A percentile compares a stretch with the other conserved stretches of the same genome.
Evolutionary conservation across 2,888 invertebrate genomes (phyloP).

Genomic region (Ennomos erosarius): DNA sequence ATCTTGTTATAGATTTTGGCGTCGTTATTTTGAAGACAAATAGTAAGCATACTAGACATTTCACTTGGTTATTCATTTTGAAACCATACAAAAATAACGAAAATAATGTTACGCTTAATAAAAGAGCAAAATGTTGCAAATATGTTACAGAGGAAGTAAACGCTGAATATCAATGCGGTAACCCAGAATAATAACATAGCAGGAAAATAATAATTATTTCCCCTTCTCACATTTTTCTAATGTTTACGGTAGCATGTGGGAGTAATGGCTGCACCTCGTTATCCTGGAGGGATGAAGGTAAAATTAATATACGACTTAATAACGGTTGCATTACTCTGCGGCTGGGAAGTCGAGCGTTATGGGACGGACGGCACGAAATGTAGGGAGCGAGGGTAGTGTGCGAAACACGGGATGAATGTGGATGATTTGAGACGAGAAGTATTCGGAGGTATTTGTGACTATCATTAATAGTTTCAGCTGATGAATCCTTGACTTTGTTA

Average conservation of each 20-base stretch:
- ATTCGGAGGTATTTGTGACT: neutral
- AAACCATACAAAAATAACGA: no score
- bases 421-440: neutral
- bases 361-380: constrained; percentile 28
- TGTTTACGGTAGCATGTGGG: constrained; percentile 49
- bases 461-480: neutral
- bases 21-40: no score
- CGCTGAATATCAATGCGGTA: neutral
- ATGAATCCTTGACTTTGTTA: neutral
- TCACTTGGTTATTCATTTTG: no score
- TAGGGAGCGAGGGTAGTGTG: constrained; percentile 3
- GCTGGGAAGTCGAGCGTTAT: constrained; percentile 38
- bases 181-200: constrained; percentile 7
- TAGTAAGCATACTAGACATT: no score
- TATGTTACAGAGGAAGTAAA: neutral
- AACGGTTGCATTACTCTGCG: constrained; percentile 47
- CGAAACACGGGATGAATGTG: constrained; percentile 3
- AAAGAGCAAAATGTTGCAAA: no score
- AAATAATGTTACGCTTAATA: no score
- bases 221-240: constrained; percentile 16
- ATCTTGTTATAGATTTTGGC: no score
- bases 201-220: constrained; percentile 30
- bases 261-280: constrained; percentile 63
- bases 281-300: constrained; percentile 52
- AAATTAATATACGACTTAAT: constrained; percentile 77